A percentile compares a stretch with the other conserved stretches of the same genome.
These are phyloP conservation scores for Meandrina meandrites DNA, from an alignment of 92 coral and sea anemone species.

Conservation along the genomic window DNA sequence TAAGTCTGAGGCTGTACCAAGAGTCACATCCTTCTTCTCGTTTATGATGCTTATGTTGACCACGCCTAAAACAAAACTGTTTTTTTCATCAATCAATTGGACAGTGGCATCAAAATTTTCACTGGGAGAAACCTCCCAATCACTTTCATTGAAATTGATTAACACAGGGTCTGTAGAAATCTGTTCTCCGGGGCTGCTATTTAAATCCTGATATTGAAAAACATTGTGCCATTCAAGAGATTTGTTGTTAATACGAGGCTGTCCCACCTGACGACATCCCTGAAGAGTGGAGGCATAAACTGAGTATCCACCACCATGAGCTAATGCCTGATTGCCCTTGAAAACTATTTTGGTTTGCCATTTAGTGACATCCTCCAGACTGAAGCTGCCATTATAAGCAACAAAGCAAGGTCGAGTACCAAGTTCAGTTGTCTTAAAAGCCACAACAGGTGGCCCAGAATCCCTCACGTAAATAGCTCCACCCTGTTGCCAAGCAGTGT, in stretches of 20 bases:
- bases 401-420: conserved; percentile 82
- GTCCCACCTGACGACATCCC: conserved; percentile 75
- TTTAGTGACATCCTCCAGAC: conserved; percentile 31
- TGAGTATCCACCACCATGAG: conserved; percentile 76
- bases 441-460: conserved; percentile 85
- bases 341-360: conserved; percentile 75
- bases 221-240: conserved; percentile 76
- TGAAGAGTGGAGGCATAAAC: conserved; percentile 87
- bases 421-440: conserved; percentile 84
- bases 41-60: conserved; percentile 53
- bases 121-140: conserved; percentile 82
- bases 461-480: conserved; percentile 84
- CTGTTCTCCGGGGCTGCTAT: conserved; percentile 48
- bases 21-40: conserved; percentile 22
- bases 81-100: conserved; percentile 81
- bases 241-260: conserved; percentile 63
- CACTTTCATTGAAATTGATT: conserved; percentile 55
- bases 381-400: conserved; percentile 48
- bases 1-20: conserved; percentile 75
- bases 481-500: conserved; percentile 71
- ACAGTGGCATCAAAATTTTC: conserved; percentile 70
- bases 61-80: conserved; percentile 76
- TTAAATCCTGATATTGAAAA: conserved; percentile 23
- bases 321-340: conserved; percentile 62
- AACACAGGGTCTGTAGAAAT: conserved; percentile 82